Conservation (phyloP, 2,113 vertebrate genomes). For the Actenoides lindsayi region DNA sequence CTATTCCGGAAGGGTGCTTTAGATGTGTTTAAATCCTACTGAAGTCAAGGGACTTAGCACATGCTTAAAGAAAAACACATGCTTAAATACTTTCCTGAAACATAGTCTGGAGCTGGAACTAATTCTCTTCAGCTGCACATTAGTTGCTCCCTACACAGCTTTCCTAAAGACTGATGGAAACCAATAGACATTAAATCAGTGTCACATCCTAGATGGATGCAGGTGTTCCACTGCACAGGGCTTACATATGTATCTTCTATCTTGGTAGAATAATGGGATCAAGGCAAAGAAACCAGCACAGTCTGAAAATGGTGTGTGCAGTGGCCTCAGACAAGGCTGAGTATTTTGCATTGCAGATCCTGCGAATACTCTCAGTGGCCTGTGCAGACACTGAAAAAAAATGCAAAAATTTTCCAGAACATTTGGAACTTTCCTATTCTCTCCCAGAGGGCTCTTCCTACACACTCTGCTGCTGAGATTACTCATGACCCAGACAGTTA, state of each 20-base stretch:
- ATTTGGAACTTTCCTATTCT: neutral
- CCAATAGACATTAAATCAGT: neutral
- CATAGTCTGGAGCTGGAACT: conserved; percentile 25
- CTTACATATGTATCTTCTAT: neutral
- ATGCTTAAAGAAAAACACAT: conserved; percentile 40
- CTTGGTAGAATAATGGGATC: neutral
- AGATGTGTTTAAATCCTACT: conserved; percentile 27
- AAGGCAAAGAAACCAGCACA: neutral
- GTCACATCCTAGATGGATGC: neutral
- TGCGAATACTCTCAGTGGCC: neutral
- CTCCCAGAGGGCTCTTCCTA: neutral
- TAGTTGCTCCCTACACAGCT: neutral
- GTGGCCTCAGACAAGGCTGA: neutral
- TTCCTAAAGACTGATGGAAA: conserved; percentile 6
- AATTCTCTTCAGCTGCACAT: conserved; percentile 22
- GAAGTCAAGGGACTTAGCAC: conserved; percentile 43
- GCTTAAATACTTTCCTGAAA: conserved; percentile 34
- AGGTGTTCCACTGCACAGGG: neutral
- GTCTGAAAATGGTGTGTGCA: neutral
- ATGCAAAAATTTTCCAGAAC: neutral
- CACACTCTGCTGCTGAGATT: neutral
- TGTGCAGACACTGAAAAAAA: neutral
- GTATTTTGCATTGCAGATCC: neutral
- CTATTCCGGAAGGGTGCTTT: neutral
- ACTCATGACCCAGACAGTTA: neutral